phyloP scores from a whole-genome alignment of 37 sponge, comb jelly and placozoan genomes.

The Eunapius fragilis region DNA sequence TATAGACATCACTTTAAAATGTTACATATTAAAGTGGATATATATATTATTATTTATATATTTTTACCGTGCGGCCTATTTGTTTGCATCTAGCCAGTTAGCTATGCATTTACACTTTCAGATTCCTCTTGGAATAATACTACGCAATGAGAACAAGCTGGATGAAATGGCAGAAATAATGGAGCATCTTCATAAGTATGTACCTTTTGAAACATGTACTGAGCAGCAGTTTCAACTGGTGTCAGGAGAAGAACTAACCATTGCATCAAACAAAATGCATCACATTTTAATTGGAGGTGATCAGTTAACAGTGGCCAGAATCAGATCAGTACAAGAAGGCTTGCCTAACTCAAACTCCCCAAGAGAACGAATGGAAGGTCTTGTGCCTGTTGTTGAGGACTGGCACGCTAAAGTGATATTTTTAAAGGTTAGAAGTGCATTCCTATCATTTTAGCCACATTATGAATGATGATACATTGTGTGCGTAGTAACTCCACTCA shows the following conservation, averaged over 20 bases:
- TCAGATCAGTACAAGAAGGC: background rate
- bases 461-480: background rate
- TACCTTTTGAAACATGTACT: background rate
- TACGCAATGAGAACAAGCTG: background rate
- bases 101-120: background rate
- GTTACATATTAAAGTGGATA: no score
- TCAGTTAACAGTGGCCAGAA: background rate
- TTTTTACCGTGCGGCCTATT: no score
- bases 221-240: background rate
- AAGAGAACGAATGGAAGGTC: conserved; percentile 7
- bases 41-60: no score
- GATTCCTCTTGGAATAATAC: background rate
- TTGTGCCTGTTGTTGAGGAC: conserved; percentile 29
- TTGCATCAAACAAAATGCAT: background rate
- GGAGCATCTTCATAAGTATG: background rate
- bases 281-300: background rate
- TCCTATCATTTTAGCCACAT: background rate
- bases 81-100: no score
- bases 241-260: background rate
- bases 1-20: no score
- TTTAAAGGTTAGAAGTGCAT: conserved; percentile 1
- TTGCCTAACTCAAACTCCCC: background rate
- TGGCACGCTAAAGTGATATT: conserved; percentile 38
- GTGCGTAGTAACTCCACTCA: background rate
- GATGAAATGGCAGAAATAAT: background rate